Evolutionary conservation across 2,797 vertebrate species (phyloP).

Genomic region (Clarias platycephalus): DNA sequence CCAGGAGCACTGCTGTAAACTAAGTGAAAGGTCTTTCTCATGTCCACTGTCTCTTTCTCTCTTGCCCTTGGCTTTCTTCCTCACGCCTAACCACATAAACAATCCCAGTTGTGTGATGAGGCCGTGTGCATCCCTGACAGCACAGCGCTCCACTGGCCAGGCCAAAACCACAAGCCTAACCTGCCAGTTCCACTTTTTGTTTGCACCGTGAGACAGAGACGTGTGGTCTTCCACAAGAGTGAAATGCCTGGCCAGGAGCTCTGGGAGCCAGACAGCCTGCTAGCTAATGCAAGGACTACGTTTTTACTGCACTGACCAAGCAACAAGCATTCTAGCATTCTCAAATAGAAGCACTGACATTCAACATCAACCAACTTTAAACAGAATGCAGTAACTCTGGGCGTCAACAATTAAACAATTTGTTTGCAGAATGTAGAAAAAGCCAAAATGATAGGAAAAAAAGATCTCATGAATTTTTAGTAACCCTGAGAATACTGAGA

Average conservation of each 20-base stretch:
- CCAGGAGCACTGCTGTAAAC: constrained; percentile 71
- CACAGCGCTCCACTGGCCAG: constrained; percentile 45
- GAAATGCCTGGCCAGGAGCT: constrained; percentile 28
- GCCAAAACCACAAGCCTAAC: constrained; percentile 66
- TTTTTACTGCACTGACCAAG: constrained; percentile 26
- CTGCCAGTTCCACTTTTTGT: constrained; percentile 73
- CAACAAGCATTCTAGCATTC: neutral
- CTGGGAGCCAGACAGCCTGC: constrained; percentile 41
- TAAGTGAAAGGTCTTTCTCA: constrained; percentile 62
- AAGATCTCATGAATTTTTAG: constrained; percentile 36
- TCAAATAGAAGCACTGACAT: constrained; percentile 8
- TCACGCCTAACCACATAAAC: constrained; percentile 68
- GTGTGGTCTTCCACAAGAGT: constrained; percentile 47
- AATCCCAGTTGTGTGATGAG: constrained; percentile 66
- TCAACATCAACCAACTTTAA: neutral
- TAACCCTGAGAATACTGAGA: constrained; percentile 30
- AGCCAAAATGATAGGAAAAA: neutral
- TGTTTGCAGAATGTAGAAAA: neutral
- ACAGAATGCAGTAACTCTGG: neutral
- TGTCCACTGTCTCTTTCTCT: constrained; percentile 57
- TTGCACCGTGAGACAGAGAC: constrained; percentile 67
- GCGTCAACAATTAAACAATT: neutral
- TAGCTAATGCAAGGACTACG: constrained; percentile 31
- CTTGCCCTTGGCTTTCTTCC: constrained; percentile 50
- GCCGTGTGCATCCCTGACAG: constrained; percentile 67